Evolutionary conservation across 2,888 invertebrate species (phyloP), one percentile per base, ranked within the genome.

Genomic region (Synergus gifuensis): DNA sequence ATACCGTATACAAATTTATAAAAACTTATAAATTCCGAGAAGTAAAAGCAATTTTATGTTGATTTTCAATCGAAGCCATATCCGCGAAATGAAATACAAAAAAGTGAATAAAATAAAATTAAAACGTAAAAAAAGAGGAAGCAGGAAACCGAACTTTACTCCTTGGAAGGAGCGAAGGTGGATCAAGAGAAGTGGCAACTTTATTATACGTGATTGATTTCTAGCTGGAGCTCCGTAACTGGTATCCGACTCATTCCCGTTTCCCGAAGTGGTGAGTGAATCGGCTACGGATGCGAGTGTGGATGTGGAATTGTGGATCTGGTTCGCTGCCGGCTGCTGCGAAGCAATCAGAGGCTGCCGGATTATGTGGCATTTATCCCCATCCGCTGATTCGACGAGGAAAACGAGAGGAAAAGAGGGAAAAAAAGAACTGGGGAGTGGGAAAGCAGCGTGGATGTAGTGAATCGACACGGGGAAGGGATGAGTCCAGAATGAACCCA

Each of bases 311-410:
- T 54, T 78, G 64, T 76, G 64, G 62, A 73, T 67, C 73, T 54
- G 78, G 18, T 78, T 77, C 76, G 67, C 76, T 76, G 62, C 81
- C 80, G 82, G 79, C 76, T 81, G 82, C 81, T 69, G 76, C 85
- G 83, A 83, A 86, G 88, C 88, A 88, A 89, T 89, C 88, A 87
- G 84, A 83, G 84, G 81, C 84, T 77, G 84, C 81, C 85, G 87
- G 87, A 89, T 89, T 88, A 88, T 88, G 87, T 86, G 86, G 87
- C 87, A 85, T 89, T 89, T 88, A 87, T 89, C 86, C 86, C 78
- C 85, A 82, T 79, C 80, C 82, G 82, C 85, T 85, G 86, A 86
- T 87, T 87, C 84, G 83, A 78, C 79, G 79, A 77, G 76, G 64
- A 69, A 67, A 76, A 60, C 28, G 79, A 54, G 79, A 76, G 80